A percentile compares a stretch with the other conserved stretches of the same genome.
Evolutionary conservation across 2,797 vertebrate species (phyloP).

Genomic region (Alosa sapidissima): DNA sequence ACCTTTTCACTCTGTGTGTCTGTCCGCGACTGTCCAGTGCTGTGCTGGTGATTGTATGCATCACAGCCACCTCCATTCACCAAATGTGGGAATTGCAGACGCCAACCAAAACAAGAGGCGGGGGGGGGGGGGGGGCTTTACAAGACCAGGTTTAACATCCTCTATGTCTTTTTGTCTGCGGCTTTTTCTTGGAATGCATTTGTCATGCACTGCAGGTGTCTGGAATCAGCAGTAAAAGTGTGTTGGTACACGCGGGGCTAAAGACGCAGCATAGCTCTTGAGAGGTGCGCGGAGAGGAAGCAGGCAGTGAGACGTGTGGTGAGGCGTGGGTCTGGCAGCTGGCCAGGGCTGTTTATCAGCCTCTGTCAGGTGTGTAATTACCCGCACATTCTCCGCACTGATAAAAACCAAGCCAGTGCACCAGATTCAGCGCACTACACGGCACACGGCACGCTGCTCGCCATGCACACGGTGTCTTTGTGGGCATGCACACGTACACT

Average conservation of each 20-base stretch:
- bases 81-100: not conserved
- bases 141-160: not conserved
- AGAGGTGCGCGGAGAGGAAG: slow-evolving; percentile 32
- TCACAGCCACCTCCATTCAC: not conserved
- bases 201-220: not conserved
- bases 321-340: slow-evolving; percentile 19
- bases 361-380: slow-evolving; percentile 54
- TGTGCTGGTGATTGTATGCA: not conserved
- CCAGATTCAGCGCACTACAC: not conserved
- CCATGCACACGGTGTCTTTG: slow-evolving; percentile 13
- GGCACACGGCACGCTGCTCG: not conserved
- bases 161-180: not conserved
- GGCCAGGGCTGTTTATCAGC: slow-evolving; percentile 57
- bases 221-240: slow-evolving; percentile 53
- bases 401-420: slow-evolving; percentile 41
- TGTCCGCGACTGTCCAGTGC: not conserved
- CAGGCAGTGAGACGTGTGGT: too few relatives aligned
- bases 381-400: slow-evolving; percentile 34
- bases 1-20: not conserved
- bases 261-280: slow-evolving; percentile 50
- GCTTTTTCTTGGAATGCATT: not conserved
- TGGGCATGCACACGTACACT: not conserved
- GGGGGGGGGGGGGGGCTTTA: not conserved
- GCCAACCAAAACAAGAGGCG: not conserved
- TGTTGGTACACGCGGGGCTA: slow-evolving; percentile 43